These are phyloP conservation scores for Perizoma flavofasciatum DNA, from an alignment of 2,888 invertebrate species.

Conservation along the genomic window DNA sequence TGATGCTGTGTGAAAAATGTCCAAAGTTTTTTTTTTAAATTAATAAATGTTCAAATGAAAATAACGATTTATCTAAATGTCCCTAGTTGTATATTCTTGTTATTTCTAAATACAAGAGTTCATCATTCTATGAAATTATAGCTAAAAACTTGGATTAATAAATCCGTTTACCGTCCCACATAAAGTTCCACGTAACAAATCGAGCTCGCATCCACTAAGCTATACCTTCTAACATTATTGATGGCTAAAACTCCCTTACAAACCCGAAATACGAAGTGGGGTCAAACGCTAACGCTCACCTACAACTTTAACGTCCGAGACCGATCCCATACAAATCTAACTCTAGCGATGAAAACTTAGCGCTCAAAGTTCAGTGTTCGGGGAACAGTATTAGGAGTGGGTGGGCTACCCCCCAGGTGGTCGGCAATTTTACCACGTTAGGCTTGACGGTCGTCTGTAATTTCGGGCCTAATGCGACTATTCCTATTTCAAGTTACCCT, in stretches of 20 bases:
- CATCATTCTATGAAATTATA: background rate
- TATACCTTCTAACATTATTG: slow-evolving; percentile 80
- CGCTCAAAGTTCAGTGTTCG: slow-evolving; percentile 9
- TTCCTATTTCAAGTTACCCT: slow-evolving; percentile 82
- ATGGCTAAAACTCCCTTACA: slow-evolving; percentile 72
- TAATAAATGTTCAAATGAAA: too few relatives aligned
- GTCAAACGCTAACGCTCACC: slow-evolving; percentile 76
- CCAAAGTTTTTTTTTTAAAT: too few relatives aligned
- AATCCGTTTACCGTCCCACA: slow-evolving; percentile 37
- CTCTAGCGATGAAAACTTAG: slow-evolving; percentile 21
- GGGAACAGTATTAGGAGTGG: slow-evolving; percentile 38
- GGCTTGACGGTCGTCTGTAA: slow-evolving; percentile 82
- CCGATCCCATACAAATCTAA: background rate
- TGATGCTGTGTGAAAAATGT: too few relatives aligned
- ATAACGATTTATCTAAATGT: too few relatives aligned
- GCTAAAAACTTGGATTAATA: slow-evolving; percentile 7
- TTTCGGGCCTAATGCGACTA: slow-evolving; percentile 83
- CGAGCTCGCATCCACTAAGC: slow-evolving; percentile 61
- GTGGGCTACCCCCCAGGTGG: slow-evolving; percentile 78
- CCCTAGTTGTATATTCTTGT: too few relatives aligned
- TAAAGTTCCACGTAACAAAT: slow-evolving; percentile 48
- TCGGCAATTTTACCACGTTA: slow-evolving; percentile 81
- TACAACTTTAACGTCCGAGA: slow-evolving; percentile 42
- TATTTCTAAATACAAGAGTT: too few relatives aligned
- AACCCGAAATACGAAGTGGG: slow-evolving; percentile 78